Percentiles rank a stretch among this genome's conserved stretches.
Evolutionary conservation across 2,888 invertebrate genomes (phyloP).

Genomic region (Thysanoteuthis rhombus): DNA sequence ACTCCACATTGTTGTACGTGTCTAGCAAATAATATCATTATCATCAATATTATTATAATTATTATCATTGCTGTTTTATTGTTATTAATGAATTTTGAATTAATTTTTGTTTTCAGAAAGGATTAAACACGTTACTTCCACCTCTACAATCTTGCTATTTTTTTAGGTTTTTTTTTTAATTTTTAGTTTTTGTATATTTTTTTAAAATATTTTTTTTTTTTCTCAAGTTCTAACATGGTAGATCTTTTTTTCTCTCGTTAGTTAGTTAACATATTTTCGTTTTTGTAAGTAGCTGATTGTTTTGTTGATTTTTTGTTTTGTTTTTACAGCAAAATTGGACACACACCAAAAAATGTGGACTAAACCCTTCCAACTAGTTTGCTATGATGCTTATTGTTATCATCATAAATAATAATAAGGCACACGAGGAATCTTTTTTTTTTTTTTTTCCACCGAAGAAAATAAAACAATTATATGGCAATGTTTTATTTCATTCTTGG

Average conservation of each 20-base stretch:
- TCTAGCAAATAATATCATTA: not conserved
- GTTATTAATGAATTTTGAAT: not conserved
- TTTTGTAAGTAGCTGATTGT: constrained; percentile 12
- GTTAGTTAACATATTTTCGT: not conserved
- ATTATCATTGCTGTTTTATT: not conserved
- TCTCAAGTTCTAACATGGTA: not conserved
- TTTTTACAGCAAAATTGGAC: not conserved
- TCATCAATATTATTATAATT: not conserved
- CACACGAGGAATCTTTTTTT: not conserved
- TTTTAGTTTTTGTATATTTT: too few relatives aligned
- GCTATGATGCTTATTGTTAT: not conserved
- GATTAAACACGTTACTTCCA: not conserved
- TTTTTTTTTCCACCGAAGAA: not conserved
- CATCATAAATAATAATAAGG: not conserved
- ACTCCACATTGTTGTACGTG: not conserved
- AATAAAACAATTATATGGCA: not conserved
- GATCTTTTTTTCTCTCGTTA: not conserved
- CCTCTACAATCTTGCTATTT: not conserved
- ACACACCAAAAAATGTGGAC: not conserved
- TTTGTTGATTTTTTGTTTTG: not conserved
- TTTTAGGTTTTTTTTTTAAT: not conserved
- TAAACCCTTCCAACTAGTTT: not conserved
- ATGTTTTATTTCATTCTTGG: not conserved
- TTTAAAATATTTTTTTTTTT: not conserved
- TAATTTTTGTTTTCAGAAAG: not conserved